A percentile compares a stretch with the other conserved stretches of the same genome.
phyloP scores from a whole-genome alignment of 2,797 vertebrate genomes.

The Merluccius polli region DNA sequence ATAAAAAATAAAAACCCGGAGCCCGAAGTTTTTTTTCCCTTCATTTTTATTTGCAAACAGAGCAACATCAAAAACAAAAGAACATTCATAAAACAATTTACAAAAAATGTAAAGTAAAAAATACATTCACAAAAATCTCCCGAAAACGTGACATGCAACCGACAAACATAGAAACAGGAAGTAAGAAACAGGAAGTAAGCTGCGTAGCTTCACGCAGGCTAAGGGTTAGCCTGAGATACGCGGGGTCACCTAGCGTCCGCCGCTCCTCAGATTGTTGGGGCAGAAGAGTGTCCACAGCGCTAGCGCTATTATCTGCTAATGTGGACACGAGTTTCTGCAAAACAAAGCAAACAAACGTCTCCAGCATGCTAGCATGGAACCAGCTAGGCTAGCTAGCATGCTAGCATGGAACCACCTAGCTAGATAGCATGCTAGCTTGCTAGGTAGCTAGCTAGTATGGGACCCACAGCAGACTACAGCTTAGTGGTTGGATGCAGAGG shows the following conservation, averaged over 20 bases:
- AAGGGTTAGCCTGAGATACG: slow-evolving; percentile 20
- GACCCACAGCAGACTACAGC: no score
- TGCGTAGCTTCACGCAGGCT: slow-evolving; percentile 12
- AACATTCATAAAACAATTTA: slow-evolving; percentile 66
- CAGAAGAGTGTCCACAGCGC: background rate
- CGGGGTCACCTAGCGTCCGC: no score
- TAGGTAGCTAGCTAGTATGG: background rate
- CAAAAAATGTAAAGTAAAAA: slow-evolving; percentile 62
- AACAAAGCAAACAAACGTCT: background rate
- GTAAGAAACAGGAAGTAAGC: slow-evolving; percentile 29
- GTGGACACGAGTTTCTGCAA: background rate
- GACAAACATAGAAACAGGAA: slow-evolving; percentile 36
- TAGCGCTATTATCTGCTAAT: background rate
- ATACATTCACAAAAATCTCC: slow-evolving; percentile 69
- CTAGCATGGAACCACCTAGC: background rate
- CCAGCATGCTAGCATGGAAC: no score
- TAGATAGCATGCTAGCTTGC: background rate
- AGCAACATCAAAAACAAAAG: slow-evolving; percentile 55
- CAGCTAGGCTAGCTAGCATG: background rate
- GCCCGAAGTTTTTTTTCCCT: slow-evolving; percentile 28
- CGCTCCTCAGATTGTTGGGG: background rate
- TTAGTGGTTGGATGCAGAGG: no score
- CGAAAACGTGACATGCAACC: slow-evolving; percentile 58
- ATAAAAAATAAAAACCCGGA: slow-evolving; percentile 13
- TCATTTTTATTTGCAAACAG: slow-evolving; percentile 69